These are phyloP conservation scores for Melanotaenia maccullochi DNA, from an alignment of 2,797 vertebrate species.

Conservation along the genomic window DNA sequence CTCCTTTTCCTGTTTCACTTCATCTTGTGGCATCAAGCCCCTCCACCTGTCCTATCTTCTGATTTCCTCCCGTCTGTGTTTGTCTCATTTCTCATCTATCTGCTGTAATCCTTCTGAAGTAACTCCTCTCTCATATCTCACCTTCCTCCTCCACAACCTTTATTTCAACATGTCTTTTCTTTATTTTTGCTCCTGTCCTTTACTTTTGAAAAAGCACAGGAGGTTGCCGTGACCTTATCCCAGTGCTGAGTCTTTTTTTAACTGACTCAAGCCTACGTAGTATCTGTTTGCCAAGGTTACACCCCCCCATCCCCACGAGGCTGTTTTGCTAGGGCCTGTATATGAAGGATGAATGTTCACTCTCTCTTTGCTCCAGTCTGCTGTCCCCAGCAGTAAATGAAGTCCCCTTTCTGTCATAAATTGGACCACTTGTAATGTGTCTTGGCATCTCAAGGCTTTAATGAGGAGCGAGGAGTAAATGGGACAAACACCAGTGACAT, in stretches of 20 bases:
- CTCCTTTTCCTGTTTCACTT: conserved; percentile 57
- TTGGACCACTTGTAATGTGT: conserved; percentile 55
- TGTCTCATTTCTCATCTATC: conserved; percentile 48
- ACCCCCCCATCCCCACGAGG: conserved; percentile 35
- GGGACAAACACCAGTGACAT: conserved; percentile 66
- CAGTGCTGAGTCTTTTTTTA: conserved; percentile 32
- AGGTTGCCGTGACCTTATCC: conserved; percentile 54
- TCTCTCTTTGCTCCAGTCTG: conserved; percentile 42
- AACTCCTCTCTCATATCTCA: conserved; percentile 49
- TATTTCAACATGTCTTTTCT: conserved; percentile 29
- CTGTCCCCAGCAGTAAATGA: conserved; percentile 68
- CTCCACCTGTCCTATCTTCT: conserved; percentile 55
- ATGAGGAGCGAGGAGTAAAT: conserved; percentile 62
- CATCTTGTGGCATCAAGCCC: conserved; percentile 47
- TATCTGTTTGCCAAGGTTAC: conserved; percentile 48
- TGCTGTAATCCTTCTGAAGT: conserved; percentile 46
- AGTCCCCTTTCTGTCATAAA: conserved; percentile 68
- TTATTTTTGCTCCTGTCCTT: conserved; percentile 10
- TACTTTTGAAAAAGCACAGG: conserved; percentile 37
- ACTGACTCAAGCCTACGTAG: conserved; percentile 20
- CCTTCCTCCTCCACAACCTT: conserved; percentile 38
- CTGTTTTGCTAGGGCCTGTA: conserved; percentile 42
- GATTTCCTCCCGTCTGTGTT: conserved; percentile 29
- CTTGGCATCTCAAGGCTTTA: conserved; percentile 58
- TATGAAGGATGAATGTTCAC: conserved; percentile 45